A percentile compares a stretch with the other conserved stretches of the same genome.
phyloP scores from a whole-genome alignment of 2,113 vertebrate species.

The Muscicapa adusta region DNA sequence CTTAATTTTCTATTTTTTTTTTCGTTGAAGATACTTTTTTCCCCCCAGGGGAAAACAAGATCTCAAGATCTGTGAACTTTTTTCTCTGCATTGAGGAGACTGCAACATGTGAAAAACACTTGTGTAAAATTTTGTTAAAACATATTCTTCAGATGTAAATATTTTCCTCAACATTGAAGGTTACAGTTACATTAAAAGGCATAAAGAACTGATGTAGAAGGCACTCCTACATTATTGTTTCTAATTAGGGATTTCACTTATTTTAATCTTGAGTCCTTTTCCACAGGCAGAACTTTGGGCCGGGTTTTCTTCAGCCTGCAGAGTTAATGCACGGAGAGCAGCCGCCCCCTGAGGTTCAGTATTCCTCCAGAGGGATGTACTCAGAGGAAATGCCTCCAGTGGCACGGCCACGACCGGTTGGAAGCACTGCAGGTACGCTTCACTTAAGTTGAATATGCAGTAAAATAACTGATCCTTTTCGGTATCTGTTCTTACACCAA shows the following conservation, averaged over 20 bases:
- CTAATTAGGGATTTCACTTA: neutral
- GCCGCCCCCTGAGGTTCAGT: slow-evolving; percentile 79
- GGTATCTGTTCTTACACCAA: neutral
- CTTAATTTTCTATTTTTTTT: neutral
- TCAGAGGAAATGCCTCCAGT: slow-evolving; percentile 84
- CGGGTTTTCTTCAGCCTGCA: slow-evolving; percentile 78
- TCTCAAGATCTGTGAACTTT: neutral
- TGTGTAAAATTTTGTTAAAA: neutral
- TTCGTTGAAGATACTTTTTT: neutral
- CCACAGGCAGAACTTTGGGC: slow-evolving; percentile 81
- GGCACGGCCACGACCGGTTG: slow-evolving; percentile 89
- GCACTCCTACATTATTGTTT: neutral
- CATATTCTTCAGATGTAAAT: neutral
- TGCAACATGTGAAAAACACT: neutral
- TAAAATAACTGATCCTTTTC: neutral
- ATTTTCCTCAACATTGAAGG: neutral
- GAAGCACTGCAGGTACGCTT: slow-evolving; percentile 87
- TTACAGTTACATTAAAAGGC: neutral
- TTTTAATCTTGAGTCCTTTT: neutral
- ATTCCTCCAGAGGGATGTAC: slow-evolving; percentile 82
- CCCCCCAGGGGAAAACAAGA: neutral
- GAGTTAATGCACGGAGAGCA: slow-evolving; percentile 78
- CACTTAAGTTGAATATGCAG: neutral
- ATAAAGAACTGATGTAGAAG: neutral
- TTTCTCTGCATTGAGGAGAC: neutral